Conservation (phyloP, 2,113 vertebrate genomes). For the Nycticorax nycticorax region DNA sequence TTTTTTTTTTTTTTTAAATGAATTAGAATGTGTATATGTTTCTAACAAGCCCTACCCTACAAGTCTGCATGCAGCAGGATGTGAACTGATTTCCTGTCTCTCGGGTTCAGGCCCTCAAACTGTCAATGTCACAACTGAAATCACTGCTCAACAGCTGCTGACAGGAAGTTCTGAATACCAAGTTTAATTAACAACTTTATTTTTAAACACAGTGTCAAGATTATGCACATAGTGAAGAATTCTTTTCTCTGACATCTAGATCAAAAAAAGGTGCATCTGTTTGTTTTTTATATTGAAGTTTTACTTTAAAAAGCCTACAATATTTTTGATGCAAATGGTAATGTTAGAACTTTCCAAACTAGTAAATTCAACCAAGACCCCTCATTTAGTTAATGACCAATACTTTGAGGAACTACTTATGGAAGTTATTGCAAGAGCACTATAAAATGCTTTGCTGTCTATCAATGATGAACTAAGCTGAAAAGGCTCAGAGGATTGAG, state of each 20-base stretch:
- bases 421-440: background rate
- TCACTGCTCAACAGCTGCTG: background rate
- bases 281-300: background rate
- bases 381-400: background rate
- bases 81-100: background rate
- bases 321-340: background rate
- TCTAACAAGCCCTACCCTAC: background rate
- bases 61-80: background rate
- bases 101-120: background rate
- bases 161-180: background rate
- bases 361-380: background rate
- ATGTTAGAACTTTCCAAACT: background rate
- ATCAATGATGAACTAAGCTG: background rate
- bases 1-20: background rate
- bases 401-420: background rate
- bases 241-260: background rate
- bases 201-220: background rate
- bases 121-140: background rate
- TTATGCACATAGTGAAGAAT: background rate
- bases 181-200: background rate
- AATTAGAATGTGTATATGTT: background rate
- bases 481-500: background rate
- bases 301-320: background rate
- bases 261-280: background rate
- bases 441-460: background rate